Evolutionary conservation across 37 sponge, comb jelly and placozoan genomes (phyloP).

Genomic region (Halichondria panicea): DNA sequence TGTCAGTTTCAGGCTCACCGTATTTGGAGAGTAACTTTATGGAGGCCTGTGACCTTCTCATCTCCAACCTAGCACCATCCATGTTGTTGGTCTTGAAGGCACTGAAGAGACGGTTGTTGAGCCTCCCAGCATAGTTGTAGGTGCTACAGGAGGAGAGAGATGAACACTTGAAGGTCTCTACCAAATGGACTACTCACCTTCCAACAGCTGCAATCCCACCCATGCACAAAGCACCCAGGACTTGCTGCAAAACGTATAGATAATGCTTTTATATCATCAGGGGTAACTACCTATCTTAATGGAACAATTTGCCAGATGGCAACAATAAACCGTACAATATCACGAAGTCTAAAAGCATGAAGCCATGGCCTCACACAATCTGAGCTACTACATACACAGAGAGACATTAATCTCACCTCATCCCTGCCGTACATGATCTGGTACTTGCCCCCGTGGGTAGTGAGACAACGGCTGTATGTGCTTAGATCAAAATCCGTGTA

Average conservation of each 20-base stretch:
- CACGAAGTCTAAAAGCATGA: too few species aligned
- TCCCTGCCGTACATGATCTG: conserved; percentile 72
- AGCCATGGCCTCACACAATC: not conserved
- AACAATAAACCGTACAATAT: too few species aligned
- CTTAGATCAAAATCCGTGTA: conserved; percentile 43
- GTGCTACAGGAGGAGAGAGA: conserved; percentile 44
- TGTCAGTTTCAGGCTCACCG: conserved; percentile 5
- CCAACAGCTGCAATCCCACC: conserved; percentile 64
- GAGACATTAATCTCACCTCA: conserved; percentile 32
- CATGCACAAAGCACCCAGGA: conserved; percentile 60
- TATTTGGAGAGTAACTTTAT: conserved; percentile 53
- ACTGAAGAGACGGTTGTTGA: conserved; percentile 66
- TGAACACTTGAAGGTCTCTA: too few species aligned
- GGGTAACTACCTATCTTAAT: too few species aligned
- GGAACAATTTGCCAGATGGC: not conserved
- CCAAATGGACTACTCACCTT: conserved; percentile 32
- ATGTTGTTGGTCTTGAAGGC: conserved; percentile 65
- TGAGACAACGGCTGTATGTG: conserved; percentile 55
- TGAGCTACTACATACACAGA: not conserved
- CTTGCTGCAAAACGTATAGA: conserved; percentile 41
- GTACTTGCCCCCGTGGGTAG: conserved; percentile 35
- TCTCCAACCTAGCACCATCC: conserved; percentile 66
- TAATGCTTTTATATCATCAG: not conserved
- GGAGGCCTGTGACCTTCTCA: conserved; percentile 61
- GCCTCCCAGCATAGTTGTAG: conserved; percentile 71